Conservation (phyloP, 2,113 vertebrate species). For the Atherinomorus stipes region DNA sequence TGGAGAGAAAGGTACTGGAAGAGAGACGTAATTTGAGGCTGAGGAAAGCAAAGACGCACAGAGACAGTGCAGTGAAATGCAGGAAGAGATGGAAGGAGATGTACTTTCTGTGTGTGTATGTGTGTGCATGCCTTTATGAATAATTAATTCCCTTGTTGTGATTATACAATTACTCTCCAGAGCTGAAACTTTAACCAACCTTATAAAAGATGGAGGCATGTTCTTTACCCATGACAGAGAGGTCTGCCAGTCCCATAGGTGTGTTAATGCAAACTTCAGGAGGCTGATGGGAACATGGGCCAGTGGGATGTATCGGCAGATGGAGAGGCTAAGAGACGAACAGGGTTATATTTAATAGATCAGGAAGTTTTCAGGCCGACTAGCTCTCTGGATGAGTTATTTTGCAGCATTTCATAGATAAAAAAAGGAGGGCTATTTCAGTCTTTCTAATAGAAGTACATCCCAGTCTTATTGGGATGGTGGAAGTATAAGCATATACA, state of each 20-base stretch:
- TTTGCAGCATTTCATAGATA: not conserved
- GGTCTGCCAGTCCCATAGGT: conserved; percentile 46
- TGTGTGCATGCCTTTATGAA: conserved; percentile 56
- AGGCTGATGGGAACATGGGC: conserved; percentile 47
- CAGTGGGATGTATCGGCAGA: conserved; percentile 42
- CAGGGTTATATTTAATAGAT: conserved; percentile 20
- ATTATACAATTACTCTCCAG: conserved; percentile 74
- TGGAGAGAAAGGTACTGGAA: conserved; percentile 13
- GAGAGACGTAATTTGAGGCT: conserved; percentile 25
- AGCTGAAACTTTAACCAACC: conserved; percentile 70
- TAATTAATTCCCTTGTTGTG: conserved; percentile 69
- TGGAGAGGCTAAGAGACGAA: conserved; percentile 27
- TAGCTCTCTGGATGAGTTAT: conserved; percentile 1
- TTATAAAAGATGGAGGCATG: conserved; percentile 59
- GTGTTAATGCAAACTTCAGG: conserved; percentile 54
- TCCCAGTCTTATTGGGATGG: conserved; percentile 5
- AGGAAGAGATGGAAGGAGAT: conserved; percentile 25
- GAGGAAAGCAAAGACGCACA: conserved; percentile 22
- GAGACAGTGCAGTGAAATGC: not conserved
- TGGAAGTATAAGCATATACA: not conserved
- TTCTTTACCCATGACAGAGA: conserved; percentile 52
- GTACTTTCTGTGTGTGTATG: conserved; percentile 28
- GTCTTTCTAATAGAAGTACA: not conserved
- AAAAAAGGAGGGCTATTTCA: not conserved
- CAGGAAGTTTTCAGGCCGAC: not conserved